A percentile compares a stretch with the other conserved stretches of the same genome.
Evolutionary conservation across 2,113 vertebrate species (phyloP).

Genomic region (Rafetus swinhoei): DNA sequence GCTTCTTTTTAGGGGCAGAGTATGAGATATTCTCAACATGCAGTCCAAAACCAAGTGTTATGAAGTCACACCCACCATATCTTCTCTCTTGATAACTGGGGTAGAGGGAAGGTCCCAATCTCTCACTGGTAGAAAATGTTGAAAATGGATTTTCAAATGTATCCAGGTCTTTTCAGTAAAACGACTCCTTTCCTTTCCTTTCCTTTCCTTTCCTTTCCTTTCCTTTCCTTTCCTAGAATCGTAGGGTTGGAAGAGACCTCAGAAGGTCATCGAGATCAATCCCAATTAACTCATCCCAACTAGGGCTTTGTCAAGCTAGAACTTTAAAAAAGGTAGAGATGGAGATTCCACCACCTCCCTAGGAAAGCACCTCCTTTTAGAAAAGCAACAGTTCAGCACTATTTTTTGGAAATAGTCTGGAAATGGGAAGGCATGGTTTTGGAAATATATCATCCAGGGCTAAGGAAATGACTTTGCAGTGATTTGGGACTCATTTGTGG

Average conservation of each 20-base stretch:
- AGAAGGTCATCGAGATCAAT: too few relatives aligned
- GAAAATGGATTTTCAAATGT: neutral
- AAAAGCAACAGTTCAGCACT: neutral
- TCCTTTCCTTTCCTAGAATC: too few relatives aligned
- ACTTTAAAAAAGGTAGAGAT: too few relatives aligned
- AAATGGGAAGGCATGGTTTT: neutral
- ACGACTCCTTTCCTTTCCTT: too few relatives aligned
- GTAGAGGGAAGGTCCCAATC: rapidly evolving
- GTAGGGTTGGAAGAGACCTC: too few relatives aligned
- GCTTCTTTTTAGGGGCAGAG: neutral
- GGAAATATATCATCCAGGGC: neutral
- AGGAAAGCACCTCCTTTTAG: too few relatives aligned
- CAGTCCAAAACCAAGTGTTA: neutral
- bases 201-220: too few relatives aligned
- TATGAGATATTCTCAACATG: neutral
- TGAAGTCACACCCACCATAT: neutral
- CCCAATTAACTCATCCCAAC: too few relatives aligned
- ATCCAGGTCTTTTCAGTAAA: neutral
- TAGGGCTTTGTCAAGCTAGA: too few relatives aligned
- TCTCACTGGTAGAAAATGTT: neutral
- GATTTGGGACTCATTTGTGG: neutral
- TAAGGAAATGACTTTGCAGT: neutral
- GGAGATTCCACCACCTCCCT: too few relatives aligned
- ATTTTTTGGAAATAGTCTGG: neutral
- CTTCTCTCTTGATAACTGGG: neutral